phyloP scores from a whole-genome alignment of 2,797 vertebrate genomes.

The Lemur catta region DNA sequence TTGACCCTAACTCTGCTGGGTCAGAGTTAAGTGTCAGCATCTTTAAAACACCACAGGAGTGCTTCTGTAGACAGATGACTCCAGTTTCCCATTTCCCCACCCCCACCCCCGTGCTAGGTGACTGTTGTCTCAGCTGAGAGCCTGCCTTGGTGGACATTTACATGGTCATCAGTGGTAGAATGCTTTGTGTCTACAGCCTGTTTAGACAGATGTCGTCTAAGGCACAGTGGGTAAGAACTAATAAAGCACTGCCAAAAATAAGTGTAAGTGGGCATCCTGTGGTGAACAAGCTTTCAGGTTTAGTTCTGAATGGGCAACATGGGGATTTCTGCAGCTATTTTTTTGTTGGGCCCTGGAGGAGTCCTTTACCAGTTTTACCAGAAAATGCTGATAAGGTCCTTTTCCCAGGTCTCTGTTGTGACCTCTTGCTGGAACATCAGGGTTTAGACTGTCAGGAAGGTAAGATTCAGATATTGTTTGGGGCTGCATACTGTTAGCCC shows the following conservation, averaged over 20 bases:
- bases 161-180: neutral
- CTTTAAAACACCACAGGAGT: neutral
- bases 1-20: neutral
- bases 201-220: constrained; percentile 42
- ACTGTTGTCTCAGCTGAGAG: neutral
- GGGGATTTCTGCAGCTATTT: neutral
- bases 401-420: neutral
- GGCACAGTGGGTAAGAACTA: neutral
- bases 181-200: neutral
- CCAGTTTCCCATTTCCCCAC: neutral
- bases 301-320: neutral
- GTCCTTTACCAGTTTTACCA: neutral
- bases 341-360: neutral
- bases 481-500: neutral
- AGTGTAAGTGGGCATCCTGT: neutral
- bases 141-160: neutral
- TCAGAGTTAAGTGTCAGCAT: neutral
- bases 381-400: neutral
- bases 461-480: neutral
- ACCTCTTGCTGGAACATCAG: neutral
- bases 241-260: constrained; percentile 20
- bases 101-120: neutral
- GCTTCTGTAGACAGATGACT: neutral
- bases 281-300: neutral
- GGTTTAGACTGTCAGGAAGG: neutral